Conservation (phyloP, 2,797 vertebrate species). For the Enteromius unitaeniatus region DNA sequence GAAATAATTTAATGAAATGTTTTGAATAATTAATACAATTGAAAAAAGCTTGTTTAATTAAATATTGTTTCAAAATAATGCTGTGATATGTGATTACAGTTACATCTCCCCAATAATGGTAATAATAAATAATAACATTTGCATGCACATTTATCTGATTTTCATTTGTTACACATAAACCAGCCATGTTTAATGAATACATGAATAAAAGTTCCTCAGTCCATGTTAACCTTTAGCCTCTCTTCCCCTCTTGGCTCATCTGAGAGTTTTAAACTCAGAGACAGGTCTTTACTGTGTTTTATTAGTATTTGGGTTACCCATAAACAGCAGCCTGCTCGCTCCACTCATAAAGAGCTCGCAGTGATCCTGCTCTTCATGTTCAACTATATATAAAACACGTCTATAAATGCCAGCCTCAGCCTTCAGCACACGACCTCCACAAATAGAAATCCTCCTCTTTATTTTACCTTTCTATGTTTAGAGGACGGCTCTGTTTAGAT, state of each 20-base stretch:
- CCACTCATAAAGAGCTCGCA: slow-evolving; percentile 60
- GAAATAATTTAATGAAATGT: no score
- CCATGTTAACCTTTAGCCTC: not conserved
- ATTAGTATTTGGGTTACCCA: slow-evolving; percentile 36
- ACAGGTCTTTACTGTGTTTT: not conserved
- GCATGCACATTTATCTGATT: not conserved
- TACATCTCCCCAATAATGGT: not conserved
- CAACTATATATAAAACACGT: slow-evolving; percentile 56
- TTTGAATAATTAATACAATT: no score
- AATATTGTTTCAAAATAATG: no score
- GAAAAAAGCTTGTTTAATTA: no score
- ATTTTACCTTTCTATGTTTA: slow-evolving; percentile 70
- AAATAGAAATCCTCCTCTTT: slow-evolving; percentile 66
- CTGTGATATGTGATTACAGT: not conserved
- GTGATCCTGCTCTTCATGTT: slow-evolving; percentile 58
- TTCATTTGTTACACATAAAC: not conserved
- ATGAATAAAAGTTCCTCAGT: not conserved
- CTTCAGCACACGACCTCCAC: slow-evolving; percentile 52
- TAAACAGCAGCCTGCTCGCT: slow-evolving; percentile 26
- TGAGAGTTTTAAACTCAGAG: not conserved
- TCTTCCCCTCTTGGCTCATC: not conserved
- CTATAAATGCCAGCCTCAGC: slow-evolving; percentile 59
- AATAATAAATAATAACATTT: not conserved
- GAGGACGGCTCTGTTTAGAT: slow-evolving; percentile 60
- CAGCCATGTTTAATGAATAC: not conserved